A percentile compares a stretch with the other conserved stretches of the same genome.
Conservation (phyloP, 1,140 invertebrate species). For the Neodiprion pinetum region DNA sequence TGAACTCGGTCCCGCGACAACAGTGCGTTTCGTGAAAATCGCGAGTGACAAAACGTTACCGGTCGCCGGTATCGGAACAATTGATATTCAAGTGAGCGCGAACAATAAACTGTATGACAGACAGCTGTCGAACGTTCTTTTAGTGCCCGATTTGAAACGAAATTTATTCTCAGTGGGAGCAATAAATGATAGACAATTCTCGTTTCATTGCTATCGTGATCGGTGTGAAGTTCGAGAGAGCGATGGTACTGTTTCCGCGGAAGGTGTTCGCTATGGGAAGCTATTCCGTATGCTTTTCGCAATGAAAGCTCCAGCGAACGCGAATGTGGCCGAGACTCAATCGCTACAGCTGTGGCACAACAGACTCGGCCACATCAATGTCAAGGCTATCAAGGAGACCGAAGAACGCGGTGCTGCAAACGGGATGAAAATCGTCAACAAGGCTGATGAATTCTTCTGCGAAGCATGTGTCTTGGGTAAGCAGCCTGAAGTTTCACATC, state of each 20-base stretch:
- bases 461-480: too few relatives aligned
- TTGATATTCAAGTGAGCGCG: too few relatives aligned
- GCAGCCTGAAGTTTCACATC: too few relatives aligned
- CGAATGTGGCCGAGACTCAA: conserved; percentile 12
- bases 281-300: conserved; percentile 21
- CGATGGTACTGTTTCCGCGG: conserved; percentile 25
- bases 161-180: conserved; percentile 32
- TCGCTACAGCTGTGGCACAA: conserved; percentile 29
- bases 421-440: conserved; percentile 15
- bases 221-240: conserved; percentile 10
- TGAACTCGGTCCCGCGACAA: not conserved
- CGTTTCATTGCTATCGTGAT: too few relatives aligned
- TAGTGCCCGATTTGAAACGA: conserved; percentile 24
- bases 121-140: conserved; percentile 19
- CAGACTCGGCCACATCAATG: conserved; percentile 26
- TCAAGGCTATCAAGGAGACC: conserved; percentile 23
- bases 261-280: not conserved
- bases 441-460: conserved; percentile 4
- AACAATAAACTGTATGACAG: too few relatives aligned
- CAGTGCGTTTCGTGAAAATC: conserved; percentile 8
- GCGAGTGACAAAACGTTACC: conserved; percentile 15
- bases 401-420: conserved; percentile 23
- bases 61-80: conserved; percentile 14
- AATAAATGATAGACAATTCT: conserved; percentile 22
- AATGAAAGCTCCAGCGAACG: conserved; percentile 4